Evolutionary conservation across 2,888 invertebrate species (phyloP), one percentile per base, ranked within the genome.

Genomic region (Troides oblongomaculatus): DNA sequence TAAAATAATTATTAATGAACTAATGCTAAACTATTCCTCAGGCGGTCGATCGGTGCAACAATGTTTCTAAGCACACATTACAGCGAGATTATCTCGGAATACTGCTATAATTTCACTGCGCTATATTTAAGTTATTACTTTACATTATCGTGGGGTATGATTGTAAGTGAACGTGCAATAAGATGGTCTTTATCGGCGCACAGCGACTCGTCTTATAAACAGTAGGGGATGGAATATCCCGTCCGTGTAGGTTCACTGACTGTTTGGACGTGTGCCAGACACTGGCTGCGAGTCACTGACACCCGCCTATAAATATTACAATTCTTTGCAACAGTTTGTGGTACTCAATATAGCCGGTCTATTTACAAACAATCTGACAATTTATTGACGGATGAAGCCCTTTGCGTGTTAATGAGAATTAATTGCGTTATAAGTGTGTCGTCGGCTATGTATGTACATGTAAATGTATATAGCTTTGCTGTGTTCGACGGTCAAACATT

Each of bases 361-460:
- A 89, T 88, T 87, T 85, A 84, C 81, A 86, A 84, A 84, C 82
- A 84, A 84, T 80, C 82, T 86, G 88, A 85, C 86, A 89, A 80
- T 79, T 80, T 84, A 86, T 84, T 88, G 88, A 89, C 81, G 75
- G 78, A 84, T 82, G 79, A 76, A 78, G 79, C 76, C 75, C 77
- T 80, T 76, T 78, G 75, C 75, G 74, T 80, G 78, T 80, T 85
- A 84, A 88, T 86, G 86, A 86, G 81, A 88, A 88, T 87, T 86
- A 85, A 88, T 88, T 86, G 78, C 83, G 75, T 72, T 82, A 76
- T 80, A 85, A 86, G 81, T 87, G 80, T 86, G 82, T 85, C 82
- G 81, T 73, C 71, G 72, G 76, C 23, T 63, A 30, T 64, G 66
- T 50, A 39, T 70, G 72, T 39, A 39, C 1, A 72, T 70, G 68